Evolutionary conservation across 2,797 vertebrate genomes (phyloP).

Genomic region (Apodemus agrarius): DNA sequence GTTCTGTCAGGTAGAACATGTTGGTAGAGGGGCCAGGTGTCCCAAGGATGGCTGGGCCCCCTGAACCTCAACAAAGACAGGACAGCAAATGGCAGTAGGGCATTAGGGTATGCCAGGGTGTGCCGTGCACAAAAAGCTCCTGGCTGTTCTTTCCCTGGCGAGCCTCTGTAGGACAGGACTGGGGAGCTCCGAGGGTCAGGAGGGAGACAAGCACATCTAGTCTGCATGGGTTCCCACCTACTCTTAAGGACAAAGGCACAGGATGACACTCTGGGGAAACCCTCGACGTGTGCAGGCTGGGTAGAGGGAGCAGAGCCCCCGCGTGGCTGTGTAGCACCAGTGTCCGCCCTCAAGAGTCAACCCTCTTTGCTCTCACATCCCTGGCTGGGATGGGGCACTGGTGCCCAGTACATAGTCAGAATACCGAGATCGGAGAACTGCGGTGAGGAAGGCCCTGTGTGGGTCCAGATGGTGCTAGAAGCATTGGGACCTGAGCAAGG

Average conservation of each 20-base stretch:
- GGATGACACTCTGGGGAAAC: neutral
- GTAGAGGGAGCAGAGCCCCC: neutral
- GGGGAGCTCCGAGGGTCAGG: neutral
- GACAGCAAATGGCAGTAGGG: neutral
- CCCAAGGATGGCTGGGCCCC: neutral
- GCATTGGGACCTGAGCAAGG: neutral
- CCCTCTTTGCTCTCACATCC: neutral
- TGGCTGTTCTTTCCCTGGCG: neutral
- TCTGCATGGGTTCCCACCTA: neutral
- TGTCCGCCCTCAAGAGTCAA: neutral
- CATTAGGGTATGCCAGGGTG: neutral
- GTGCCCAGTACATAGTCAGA: neutral
- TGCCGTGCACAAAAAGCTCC: neutral
- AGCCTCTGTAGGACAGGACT: neutral
- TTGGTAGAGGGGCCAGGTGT: neutral
- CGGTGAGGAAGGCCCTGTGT: neutral
- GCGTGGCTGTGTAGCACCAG: neutral
- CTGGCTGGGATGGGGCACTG: neutral
- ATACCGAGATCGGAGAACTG: neutral
- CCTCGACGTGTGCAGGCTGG: neutral
- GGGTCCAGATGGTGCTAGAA: neutral
- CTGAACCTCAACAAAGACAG: neutral
- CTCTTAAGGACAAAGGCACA: neutral
- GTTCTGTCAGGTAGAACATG: neutral
- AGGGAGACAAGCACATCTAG: neutral